A percentile compares a stretch with the other conserved stretches of the same genome.
Conservation (phyloP, 37 sponge, comb jelly and placozoan species). For the Chondrosia reniformis region DNA sequence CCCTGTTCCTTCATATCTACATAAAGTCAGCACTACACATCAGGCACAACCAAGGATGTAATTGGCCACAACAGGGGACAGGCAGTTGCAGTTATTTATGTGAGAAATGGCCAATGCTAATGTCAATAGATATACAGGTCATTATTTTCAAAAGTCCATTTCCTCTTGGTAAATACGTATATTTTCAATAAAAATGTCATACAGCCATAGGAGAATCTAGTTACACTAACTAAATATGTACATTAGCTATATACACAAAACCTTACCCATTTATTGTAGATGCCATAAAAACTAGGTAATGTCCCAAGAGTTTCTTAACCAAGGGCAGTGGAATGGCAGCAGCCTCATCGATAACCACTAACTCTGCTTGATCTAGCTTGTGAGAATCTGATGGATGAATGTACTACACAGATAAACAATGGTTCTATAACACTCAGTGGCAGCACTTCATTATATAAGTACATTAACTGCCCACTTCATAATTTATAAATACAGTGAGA, state of each 20-base stretch:
- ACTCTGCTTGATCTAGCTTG: constrained; percentile 92
- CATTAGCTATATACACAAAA: too few species aligned
- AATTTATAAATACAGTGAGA: too few species aligned
- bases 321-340: constrained; percentile 98
- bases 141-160: too few species aligned
- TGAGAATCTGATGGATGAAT: constrained; percentile 83
- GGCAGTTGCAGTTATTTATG: too few species aligned
- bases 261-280: constrained; percentile 95
- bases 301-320: constrained; percentile 87
- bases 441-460: too few species aligned
- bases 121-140: too few species aligned
- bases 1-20: constrained; percentile 95
- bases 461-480: too few species aligned
- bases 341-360: constrained; percentile 94
- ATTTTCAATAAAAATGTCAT: too few species aligned
- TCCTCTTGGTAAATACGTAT: too few species aligned
- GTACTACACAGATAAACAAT: constrained; percentile 58
- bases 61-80: background rate
- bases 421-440: background rate
- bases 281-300: constrained; percentile 92
- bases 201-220: too few species aligned
- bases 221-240: too few species aligned
- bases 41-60: background rate
- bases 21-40: background rate
- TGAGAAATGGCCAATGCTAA: too few species aligned